These are phyloP conservation scores for Drosophila ambigua DNA, from an alignment of 1,140 invertebrate species.

Conservation along the genomic window DNA sequence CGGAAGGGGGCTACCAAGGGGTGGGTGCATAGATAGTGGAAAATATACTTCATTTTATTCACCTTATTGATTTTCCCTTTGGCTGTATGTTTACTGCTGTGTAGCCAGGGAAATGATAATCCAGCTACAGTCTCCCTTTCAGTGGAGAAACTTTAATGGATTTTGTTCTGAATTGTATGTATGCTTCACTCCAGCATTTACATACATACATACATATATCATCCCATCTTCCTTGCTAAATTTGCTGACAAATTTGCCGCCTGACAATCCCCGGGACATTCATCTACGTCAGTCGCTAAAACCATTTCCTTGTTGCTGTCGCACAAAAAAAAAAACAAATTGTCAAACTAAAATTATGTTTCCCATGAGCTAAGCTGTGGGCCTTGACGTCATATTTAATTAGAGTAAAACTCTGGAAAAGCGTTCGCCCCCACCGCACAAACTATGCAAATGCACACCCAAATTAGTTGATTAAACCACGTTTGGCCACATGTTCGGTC, in stretches of 20 bases:
- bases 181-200: neutral
- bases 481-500: neutral
- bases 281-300: constrained; percentile 54
- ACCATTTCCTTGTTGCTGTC: constrained; percentile 45
- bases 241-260: constrained; percentile 10
- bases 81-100: constrained; percentile 28
- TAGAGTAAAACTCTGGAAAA: constrained; percentile 33
- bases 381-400: constrained; percentile 49
- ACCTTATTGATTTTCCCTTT: constrained; percentile 68
- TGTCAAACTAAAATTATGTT: constrained; percentile 22
- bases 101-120: constrained; percentile 33
- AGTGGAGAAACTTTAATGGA: constrained; percentile 34
- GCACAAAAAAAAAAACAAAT: constrained; percentile 22
- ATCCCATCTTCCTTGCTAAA: constrained; percentile 2
- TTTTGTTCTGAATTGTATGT: neutral
- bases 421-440: constrained; percentile 4
- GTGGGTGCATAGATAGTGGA: constrained; percentile 39
- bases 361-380: constrained; percentile 12
- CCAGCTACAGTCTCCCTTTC: constrained; percentile 29
- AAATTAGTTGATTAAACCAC: constrained; percentile 43
- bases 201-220: neutral
- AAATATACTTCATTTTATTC: constrained; percentile 66
- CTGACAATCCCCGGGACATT: constrained; percentile 31
- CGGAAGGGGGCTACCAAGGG: neutral
- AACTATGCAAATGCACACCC: constrained; percentile 34